phyloP scores from a whole-genome alignment of 2,888 invertebrate species.

The Sepiola atlantica region DNA sequence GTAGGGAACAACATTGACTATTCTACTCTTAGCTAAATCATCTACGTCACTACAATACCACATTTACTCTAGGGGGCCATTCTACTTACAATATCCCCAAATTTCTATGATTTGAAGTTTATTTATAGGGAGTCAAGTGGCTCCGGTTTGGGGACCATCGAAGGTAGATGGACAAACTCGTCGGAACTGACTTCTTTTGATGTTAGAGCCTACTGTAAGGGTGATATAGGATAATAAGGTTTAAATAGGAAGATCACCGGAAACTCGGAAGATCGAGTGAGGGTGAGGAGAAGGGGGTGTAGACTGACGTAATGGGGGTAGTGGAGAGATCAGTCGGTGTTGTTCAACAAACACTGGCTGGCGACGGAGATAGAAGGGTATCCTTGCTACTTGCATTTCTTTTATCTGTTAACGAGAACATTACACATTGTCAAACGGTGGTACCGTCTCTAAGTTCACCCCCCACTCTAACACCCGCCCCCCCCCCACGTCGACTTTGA shows the following conservation, averaged over 20 bases:
- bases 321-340: not conserved
- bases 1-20: too few relatives aligned
- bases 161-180: not conserved
- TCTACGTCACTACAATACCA: too few relatives aligned
- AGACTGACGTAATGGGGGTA: not conserved
- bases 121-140: too few relatives aligned
- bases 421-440: not conserved
- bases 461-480: too few relatives aligned
- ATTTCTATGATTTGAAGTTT: too few relatives aligned
- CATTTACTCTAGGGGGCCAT: too few relatives aligned
- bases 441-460: not conserved
- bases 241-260: not conserved
- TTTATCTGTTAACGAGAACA: conserved; percentile 1
- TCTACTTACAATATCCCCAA: too few relatives aligned
- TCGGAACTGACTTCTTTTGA: not conserved
- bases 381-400: not conserved
- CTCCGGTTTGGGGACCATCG: too few relatives aligned
- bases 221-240: not conserved
- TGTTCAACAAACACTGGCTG: not conserved
- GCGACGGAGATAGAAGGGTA: not conserved
- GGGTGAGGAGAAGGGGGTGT: not conserved
- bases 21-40: too few relatives aligned
- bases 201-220: not conserved
- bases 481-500: not conserved
- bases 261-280: not conserved